These are phyloP conservation scores for Hiodon alosoides DNA, from an alignment of 2,113 vertebrate species.

Conservation along the genomic window DNA sequence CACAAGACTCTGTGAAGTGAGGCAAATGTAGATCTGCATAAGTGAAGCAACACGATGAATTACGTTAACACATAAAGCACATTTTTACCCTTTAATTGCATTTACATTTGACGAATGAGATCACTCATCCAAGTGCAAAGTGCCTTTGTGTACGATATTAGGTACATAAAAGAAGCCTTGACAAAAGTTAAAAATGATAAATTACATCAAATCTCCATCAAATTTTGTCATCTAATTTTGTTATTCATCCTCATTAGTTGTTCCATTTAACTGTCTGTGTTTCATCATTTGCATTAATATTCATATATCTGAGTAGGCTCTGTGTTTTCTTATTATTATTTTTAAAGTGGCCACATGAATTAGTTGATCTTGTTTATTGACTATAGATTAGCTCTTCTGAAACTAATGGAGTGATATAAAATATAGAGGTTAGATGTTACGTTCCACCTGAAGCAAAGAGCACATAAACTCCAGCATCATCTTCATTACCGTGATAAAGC, in stretches of 20 bases:
- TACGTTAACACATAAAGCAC: slow-evolving; percentile 21
- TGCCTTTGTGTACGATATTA: slow-evolving; percentile 65
- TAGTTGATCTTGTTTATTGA: slow-evolving; percentile 44
- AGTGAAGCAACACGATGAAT: background rate
- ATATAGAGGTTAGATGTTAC: background rate
- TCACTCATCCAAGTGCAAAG: slow-evolving; percentile 63
- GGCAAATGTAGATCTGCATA: background rate
- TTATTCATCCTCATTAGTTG: slow-evolving; percentile 71
- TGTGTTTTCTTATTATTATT: slow-evolving; percentile 53
- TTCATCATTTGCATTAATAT: slow-evolving; percentile 66
- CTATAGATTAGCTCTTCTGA: slow-evolving; percentile 37
- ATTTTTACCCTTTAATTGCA: slow-evolving; percentile 60
- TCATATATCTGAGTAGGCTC: slow-evolving; percentile 54
- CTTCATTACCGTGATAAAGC: background rate
- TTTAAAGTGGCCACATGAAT: slow-evolving; percentile 47
- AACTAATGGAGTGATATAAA: background rate
- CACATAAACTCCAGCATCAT: background rate
- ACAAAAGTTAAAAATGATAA: slow-evolving; percentile 70
- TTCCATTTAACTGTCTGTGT: slow-evolving; percentile 49
- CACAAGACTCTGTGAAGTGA: background rate
- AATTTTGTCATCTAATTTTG: slow-evolving; percentile 54
- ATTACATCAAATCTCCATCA: slow-evolving; percentile 52
- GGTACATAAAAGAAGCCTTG: slow-evolving; percentile 63
- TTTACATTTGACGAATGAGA: slow-evolving; percentile 68
- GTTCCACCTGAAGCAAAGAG: background rate